A percentile compares a stretch with the other conserved stretches of the same genome.
These are phyloP conservation scores for Limenitis arthemis DNA, from an alignment of 2,888 invertebrate species.

Conservation along the genomic window DNA sequence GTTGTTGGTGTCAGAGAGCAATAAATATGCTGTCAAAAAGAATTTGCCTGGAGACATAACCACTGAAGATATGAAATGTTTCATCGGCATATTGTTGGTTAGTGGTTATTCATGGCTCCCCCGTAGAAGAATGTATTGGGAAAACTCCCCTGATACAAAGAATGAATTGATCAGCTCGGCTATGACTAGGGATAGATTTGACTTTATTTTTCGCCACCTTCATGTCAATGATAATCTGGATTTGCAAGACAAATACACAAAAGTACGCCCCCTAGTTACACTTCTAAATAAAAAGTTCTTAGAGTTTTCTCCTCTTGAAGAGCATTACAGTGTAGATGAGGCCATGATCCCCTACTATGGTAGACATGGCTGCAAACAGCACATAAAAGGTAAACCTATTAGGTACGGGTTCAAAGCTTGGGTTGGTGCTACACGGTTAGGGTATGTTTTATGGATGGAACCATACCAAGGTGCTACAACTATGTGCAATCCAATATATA, in stretches of 20 bases:
- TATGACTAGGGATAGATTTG: conserved; percentile 29
- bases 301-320: conserved; percentile 28
- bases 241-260: conserved; percentile 29
- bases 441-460: conserved; percentile 25
- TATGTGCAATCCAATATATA: conserved; percentile 25
- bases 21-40: conserved; percentile 27
- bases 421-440: conserved; percentile 28
- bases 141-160: conserved; percentile 28
- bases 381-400: conserved; percentile 33
- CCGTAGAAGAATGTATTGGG: conserved; percentile 30
- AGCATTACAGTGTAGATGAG: conserved; percentile 35
- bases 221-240: conserved; percentile 28
- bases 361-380: conserved; percentile 33
- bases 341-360: conserved; percentile 41
- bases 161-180: conserved; percentile 26
- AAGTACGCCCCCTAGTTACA: conserved; percentile 27
- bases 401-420: conserved; percentile 27
- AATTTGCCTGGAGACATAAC: conserved; percentile 28
- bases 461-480: conserved; percentile 27
- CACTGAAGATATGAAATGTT: conserved; percentile 27
- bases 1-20: conserved; percentile 26
- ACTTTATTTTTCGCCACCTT: conserved; percentile 29
- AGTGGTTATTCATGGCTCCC: too few species aligned
- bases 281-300: conserved; percentile 25
- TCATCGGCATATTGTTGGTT: conserved; percentile 27